Percentiles rank a stretch among this genome's conserved stretches.
Evolutionary conservation across 2,113 vertebrate genomes (phyloP).

Genomic region (Hystrix cristata): DNA sequence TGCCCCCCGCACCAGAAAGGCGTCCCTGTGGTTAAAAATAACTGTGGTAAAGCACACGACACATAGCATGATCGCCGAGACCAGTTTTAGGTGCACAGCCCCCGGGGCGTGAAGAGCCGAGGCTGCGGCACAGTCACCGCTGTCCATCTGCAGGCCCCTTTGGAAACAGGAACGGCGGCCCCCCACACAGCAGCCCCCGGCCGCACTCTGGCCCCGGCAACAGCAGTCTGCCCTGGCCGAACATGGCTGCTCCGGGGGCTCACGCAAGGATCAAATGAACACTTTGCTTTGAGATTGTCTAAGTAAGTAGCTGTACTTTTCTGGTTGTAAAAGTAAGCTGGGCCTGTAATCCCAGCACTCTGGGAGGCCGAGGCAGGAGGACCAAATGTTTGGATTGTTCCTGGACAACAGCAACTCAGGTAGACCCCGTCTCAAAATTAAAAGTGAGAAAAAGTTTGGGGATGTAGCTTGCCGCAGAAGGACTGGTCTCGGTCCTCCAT

Average conservation of each 20-base stretch:
- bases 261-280: neutral
- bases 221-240: neutral
- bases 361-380: neutral
- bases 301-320: slow-evolving; percentile 28
- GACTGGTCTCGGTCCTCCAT: neutral
- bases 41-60: neutral
- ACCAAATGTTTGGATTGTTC: neutral
- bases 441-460: neutral
- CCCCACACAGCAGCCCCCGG: neutral
- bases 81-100: neutral
- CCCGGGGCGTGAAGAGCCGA: neutral
- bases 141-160: neutral
- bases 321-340: neutral
- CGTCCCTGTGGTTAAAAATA: neutral
- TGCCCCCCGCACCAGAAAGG: neutral
- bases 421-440: neutral
- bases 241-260: neutral
- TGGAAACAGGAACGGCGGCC: neutral
- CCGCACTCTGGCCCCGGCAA: neutral
- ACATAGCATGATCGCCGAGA: neutral
- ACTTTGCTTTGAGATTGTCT: slow-evolving; percentile 8
- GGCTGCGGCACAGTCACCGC: neutral
- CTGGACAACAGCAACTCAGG: neutral
- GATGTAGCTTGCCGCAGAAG: neutral
- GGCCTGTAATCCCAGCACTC: neutral